phyloP scores from a whole-genome alignment of 1,140 invertebrate genomes.

The Philopotamus ludificatus region DNA sequence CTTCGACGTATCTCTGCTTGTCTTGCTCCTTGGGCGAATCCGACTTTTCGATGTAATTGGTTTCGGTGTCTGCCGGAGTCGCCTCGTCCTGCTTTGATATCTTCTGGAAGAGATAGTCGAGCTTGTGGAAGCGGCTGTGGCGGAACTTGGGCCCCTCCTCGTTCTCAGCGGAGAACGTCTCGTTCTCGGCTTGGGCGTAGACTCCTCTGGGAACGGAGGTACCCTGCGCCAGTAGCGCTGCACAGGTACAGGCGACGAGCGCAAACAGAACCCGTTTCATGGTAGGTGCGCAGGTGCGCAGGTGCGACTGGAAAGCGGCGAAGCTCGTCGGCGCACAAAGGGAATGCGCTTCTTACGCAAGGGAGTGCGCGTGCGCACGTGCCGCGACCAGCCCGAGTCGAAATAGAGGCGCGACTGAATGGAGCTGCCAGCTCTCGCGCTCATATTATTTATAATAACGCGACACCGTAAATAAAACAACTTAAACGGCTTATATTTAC shows the following conservation, averaged over 20 bases:
- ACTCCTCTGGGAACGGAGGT: not conserved
- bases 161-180: not conserved
- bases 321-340: not conserved
- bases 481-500: slow-evolving; percentile 21
- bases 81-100: slow-evolving; percentile 25
- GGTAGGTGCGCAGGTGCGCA: not conserved
- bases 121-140: slow-evolving; percentile 27
- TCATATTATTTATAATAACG: slow-evolving; percentile 35
- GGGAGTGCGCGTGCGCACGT: not conserved
- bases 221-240: not conserved
- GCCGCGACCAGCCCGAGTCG: not conserved
- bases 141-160: slow-evolving; percentile 7
- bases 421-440: slow-evolving; percentile 17
- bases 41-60: not conserved
- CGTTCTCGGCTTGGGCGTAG: not conserved
- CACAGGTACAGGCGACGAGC: not conserved
- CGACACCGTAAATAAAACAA: slow-evolving; percentile 31
- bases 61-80: not conserved
- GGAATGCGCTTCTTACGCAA: not conserved
- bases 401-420: not conserved
- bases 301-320: not conserved
- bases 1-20: not conserved
- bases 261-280: not conserved
- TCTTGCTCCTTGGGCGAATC: not conserved
- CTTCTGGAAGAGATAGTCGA: slow-evolving; percentile 32